Percentiles rank a stretch among this genome's conserved stretches.
Evolutionary conservation across 2,888 invertebrate genomes (phyloP).

Genomic region (Agonopterix subpropinquella): DNA sequence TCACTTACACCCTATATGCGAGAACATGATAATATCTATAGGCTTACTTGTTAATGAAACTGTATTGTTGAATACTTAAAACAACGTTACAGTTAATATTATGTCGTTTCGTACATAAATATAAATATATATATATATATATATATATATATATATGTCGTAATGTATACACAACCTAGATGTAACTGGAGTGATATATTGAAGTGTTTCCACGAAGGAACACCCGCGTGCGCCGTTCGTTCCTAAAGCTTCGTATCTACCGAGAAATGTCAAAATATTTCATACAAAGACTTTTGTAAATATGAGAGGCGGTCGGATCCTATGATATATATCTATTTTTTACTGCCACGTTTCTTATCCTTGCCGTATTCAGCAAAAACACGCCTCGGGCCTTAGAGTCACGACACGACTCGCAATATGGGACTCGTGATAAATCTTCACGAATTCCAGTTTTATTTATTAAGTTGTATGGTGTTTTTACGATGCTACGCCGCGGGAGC

Average conservation of each 20-base stretch:
- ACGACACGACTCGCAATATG: constrained; percentile 60
- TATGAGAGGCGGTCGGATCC: constrained; percentile 43
- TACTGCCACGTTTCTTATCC: constrained; percentile 36
- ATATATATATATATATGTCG: too few relatives aligned
- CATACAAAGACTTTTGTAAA: constrained; percentile 45
- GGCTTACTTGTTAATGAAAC: too few relatives aligned
- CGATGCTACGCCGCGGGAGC: constrained; percentile 62
- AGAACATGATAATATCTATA: too few relatives aligned
- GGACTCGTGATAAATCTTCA: constrained; percentile 66
- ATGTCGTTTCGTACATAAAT: too few relatives aligned
- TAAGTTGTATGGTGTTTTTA: constrained; percentile 73
- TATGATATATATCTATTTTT: constrained; percentile 62
- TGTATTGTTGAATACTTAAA: too few relatives aligned
- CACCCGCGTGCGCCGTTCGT: constrained; percentile 31
- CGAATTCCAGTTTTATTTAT: constrained; percentile 71
- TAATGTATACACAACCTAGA: too few relatives aligned
- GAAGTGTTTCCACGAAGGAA: constrained; percentile 45
- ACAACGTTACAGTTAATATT: too few relatives aligned
- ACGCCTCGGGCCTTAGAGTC: constrained; percentile 32
- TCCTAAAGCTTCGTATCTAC: constrained; percentile 38
- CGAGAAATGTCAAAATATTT: constrained; percentile 71
- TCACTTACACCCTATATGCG: too few relatives aligned
- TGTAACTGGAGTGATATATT: too few relatives aligned
- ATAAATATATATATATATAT: too few relatives aligned
- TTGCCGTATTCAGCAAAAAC: constrained; percentile 44